Conservation (phyloP, 2,888 invertebrate species). For the Falcaria lacertinaria region DNA sequence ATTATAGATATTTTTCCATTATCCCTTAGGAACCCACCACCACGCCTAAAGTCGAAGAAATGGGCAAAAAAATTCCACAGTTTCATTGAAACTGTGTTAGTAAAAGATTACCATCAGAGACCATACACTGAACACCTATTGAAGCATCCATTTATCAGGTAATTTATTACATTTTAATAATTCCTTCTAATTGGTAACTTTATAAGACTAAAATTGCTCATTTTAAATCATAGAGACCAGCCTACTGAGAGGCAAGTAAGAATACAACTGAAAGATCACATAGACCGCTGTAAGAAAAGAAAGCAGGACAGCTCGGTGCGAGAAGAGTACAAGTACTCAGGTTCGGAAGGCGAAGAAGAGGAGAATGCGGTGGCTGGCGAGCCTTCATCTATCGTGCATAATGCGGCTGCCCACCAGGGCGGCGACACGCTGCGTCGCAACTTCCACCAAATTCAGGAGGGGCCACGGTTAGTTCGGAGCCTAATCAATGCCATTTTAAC, state of each 20-base stretch:
- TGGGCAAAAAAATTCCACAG: constrained; percentile 99
- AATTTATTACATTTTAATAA: constrained; percentile 4
- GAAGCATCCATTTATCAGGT: constrained; percentile 96
- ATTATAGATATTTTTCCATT: too few relatives aligned
- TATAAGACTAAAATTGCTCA: not conserved
- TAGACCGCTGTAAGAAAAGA: constrained; percentile 96
- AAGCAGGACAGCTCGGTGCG: constrained; percentile 91
- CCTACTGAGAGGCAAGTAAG: constrained; percentile 98
- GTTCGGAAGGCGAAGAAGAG: constrained; percentile 98
- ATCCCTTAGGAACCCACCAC: constrained; percentile 91
- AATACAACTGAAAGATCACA: constrained; percentile 99
- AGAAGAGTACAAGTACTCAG: constrained; percentile 92
- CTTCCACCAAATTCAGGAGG: constrained; percentile 98
- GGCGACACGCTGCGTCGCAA: constrained; percentile 98
- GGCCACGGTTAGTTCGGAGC: constrained; percentile 52
- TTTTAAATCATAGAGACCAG: constrained; percentile 85
- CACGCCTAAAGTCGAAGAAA: constrained; percentile 97
- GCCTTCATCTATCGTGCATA: constrained; percentile 95
- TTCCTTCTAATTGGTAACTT: too few relatives aligned
- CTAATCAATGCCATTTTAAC: too few relatives aligned
- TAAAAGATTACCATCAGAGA: constrained; percentile 99
- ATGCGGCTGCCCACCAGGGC: constrained; percentile 85
- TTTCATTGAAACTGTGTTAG: constrained; percentile 98
- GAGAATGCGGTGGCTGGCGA: constrained; percentile 95
- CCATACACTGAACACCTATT: constrained; percentile 99